These are phyloP conservation scores for Ataeniobius toweri DNA, from an alignment of 2,797 vertebrate genomes.

Conservation along the genomic window DNA sequence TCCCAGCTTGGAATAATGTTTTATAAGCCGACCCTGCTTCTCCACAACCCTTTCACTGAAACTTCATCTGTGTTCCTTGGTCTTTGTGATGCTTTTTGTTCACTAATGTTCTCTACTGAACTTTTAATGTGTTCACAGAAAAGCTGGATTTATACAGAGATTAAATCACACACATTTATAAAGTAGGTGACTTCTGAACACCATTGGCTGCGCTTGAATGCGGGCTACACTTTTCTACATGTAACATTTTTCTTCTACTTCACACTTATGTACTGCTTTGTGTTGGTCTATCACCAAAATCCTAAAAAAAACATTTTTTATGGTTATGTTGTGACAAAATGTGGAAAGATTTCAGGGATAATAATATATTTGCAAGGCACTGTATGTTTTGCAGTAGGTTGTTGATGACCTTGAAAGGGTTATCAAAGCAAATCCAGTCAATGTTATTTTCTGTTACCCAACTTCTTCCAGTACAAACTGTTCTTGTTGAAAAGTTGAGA, in stretches of 20 bases:
- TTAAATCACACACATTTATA: background rate
- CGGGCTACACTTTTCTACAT: background rate
- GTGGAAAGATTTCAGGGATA: background rate
- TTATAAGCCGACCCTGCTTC: background rate
- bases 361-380: background rate
- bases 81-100: no score
- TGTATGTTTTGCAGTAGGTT: background rate
- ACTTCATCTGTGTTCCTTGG: background rate
- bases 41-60: background rate
- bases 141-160: no score
- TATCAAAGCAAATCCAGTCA: constrained; percentile 30
- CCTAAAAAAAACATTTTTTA: background rate
- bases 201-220: background rate
- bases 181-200: background rate
- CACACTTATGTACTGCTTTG: background rate
- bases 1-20: no score
- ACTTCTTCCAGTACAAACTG: constrained; percentile 17
- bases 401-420: constrained; percentile 9
- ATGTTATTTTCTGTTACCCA: constrained; percentile 36
- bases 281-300: no score
- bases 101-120: no score
- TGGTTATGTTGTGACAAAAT: background rate
- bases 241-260: background rate
- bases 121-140: no score
- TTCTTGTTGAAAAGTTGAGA: constrained; percentile 28